Evolutionary conservation across 2,888 invertebrate species (phyloP), one percentile per base, ranked within the genome.

Genomic region (Meganola albula): DNA sequence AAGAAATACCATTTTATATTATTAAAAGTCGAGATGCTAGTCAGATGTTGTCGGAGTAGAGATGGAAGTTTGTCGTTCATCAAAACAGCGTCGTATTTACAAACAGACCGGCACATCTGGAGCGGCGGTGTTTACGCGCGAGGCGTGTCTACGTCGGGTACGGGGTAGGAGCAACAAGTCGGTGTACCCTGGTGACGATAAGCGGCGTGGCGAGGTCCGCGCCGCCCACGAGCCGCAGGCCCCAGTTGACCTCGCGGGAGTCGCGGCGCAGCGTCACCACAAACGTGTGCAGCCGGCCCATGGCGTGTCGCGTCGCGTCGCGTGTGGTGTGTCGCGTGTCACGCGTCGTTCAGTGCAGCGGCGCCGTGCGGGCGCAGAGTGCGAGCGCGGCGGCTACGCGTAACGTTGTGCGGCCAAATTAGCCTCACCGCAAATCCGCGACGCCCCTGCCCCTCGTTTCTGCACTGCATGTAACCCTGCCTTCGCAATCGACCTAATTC

Each of bases 211-310:
- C 92, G 63, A 95, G 90, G 87, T 96, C 95, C 49, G 92, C 89
- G 57, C 95, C 95, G 57, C 96, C 96, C 49, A 94, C 93, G 54
- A 96, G 88, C 58, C 95, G 90, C 60, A 96, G 92, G 39, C 96
- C 96, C 95, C 95, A 96, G 63, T 92, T 92, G 61, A 90, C 90
- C 53, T 88, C 88, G 53, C 88, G 88, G 62, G 89, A 88, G 60
- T 91, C 90, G 53, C 95, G 90, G 59, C 88, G 89, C 61, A 95
- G 88, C 51, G 89, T 89, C 63, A 95, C 90, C 62, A 91, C 90
- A 72, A 94, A 88, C 69, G 92, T 92, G 71, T 93, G 93, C 74
- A 90, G 87, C 74, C 90, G 92, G 77, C 91, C 91, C 90, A 90
- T 90, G 63, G 63, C 78, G 61, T 49, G 40, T 29, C 49, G n/a